A percentile compares a stretch with the other conserved stretches of the same genome.
phyloP scores from a whole-genome alignment of 2,888 invertebrate genomes.

The Lottia gigantea region DNA sequence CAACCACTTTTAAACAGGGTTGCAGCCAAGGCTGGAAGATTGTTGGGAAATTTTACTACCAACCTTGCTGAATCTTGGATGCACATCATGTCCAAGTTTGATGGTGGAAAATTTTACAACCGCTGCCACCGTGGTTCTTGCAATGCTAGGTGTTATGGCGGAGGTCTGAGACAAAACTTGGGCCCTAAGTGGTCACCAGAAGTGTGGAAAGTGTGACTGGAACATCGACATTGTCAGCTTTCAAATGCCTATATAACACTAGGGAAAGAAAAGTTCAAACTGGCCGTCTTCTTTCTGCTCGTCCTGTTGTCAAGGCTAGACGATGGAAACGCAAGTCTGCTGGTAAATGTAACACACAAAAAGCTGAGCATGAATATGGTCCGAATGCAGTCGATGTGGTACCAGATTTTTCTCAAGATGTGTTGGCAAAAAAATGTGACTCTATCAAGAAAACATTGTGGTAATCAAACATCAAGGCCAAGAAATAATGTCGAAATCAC shows the following conservation, averaged over 20 bases:
- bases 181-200: constrained; percentile 24
- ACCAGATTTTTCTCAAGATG: constrained; percentile 10
- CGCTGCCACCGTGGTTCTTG: constrained; percentile 32
- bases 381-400: constrained; percentile 12
- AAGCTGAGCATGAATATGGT: constrained; percentile 22
- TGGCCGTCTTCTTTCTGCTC: not conserved
- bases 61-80: constrained; percentile 35
- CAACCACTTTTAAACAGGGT: constrained; percentile 23
- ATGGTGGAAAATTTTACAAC: constrained; percentile 32
- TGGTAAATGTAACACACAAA: not conserved
- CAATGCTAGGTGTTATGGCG: constrained; percentile 34
- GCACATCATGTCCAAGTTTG: constrained; percentile 34
- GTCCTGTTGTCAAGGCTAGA: constrained; percentile 5
- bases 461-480: too few species aligned
- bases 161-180: constrained; percentile 22
- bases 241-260: not conserved
- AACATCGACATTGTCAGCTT: constrained; percentile 2
- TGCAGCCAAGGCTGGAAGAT: constrained; percentile 25
- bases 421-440: not conserved
- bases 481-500: too few species aligned
- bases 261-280: not conserved
- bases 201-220: constrained; percentile 13
- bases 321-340: constrained; percentile 1
- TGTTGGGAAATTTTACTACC: constrained; percentile 31
- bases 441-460: too few species aligned